Evolutionary conservation across 2,797 vertebrate genomes (phyloP).

Genomic region (Parambassis ranga): DNA sequence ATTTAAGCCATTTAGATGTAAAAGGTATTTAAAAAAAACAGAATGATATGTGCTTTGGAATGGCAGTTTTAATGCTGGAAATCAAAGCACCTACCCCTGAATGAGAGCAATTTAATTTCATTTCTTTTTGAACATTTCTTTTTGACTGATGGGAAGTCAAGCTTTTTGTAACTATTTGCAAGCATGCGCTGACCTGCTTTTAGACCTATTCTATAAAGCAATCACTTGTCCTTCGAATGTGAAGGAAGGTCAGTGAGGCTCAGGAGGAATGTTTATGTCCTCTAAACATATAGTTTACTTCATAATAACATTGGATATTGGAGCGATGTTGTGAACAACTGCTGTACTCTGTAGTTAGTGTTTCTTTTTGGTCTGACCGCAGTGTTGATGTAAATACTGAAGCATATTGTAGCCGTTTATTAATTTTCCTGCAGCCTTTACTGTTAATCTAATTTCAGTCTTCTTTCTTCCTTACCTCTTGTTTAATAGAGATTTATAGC

Average conservation of each 20-base stretch:
- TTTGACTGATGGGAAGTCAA: conserved; percentile 10
- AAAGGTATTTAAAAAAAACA: conserved; percentile 15
- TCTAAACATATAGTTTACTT: not conserved
- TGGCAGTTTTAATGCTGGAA: conserved; percentile 28
- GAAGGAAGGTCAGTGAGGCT: conserved; percentile 8
- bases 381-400: conserved; percentile 50
- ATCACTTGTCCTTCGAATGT: conserved; percentile 12
- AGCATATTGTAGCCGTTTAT: conserved; percentile 8
- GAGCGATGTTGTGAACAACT: conserved; percentile 1
- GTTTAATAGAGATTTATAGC: conserved; percentile 52
- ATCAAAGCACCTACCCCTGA: conserved; percentile 20
- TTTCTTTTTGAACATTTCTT: not conserved
- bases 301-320: not conserved
- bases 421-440: conserved; percentile 6
- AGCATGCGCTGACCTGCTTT: not conserved
- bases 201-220: conserved; percentile 1
- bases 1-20: conserved; percentile 45
- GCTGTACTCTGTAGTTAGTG: conserved; percentile 21
- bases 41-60: conserved; percentile 19
- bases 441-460: conserved; percentile 32
- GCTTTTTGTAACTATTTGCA: conserved; percentile 1
- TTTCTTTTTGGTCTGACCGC: conserved; percentile 9
- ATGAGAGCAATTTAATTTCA: conserved; percentile 8
- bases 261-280: not conserved
- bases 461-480: conserved; percentile 15